Evolutionary conservation across 2,797 vertebrate genomes (phyloP).

Genomic region (Notamacropus eugenii): DNA sequence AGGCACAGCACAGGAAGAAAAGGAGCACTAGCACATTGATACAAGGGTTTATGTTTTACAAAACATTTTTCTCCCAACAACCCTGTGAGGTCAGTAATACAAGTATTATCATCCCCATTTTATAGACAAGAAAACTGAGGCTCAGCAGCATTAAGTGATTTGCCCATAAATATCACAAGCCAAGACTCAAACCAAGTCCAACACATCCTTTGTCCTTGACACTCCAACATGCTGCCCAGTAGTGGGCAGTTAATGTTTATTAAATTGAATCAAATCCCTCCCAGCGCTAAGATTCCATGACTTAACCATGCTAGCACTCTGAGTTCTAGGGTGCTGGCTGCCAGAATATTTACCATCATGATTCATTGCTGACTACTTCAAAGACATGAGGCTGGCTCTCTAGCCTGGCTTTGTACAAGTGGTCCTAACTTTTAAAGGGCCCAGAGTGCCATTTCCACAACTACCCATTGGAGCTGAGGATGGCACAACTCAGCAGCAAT

Average conservation of each 20-base stretch:
- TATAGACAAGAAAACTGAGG: background rate
- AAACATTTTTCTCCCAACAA: background rate
- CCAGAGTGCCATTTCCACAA: slow-evolving; percentile 30
- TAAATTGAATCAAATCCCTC: background rate
- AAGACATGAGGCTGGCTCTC: background rate
- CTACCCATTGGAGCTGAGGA: background rate
- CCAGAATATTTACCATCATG: background rate
- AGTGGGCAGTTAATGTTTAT: background rate
- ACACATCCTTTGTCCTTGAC: background rate
- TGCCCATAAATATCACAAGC: background rate
- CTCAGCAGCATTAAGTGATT: background rate
- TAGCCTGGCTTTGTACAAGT: background rate
- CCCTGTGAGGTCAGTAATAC: background rate
- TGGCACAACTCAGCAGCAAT: slow-evolving; percentile 41
- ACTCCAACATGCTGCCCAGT: background rate
- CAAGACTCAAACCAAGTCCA: background rate
- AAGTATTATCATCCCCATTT: background rate
- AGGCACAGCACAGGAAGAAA: background rate
- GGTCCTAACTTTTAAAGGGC: background rate
- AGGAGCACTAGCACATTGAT: background rate
- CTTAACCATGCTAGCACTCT: background rate
- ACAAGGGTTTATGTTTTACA: background rate
- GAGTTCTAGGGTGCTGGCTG: background rate
- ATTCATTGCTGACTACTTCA: background rate
- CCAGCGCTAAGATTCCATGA: background rate